These are phyloP conservation scores for Phylloscopus trochiloides DNA, from an alignment of 2,113 vertebrate genomes.

Conservation along the genomic window DNA sequence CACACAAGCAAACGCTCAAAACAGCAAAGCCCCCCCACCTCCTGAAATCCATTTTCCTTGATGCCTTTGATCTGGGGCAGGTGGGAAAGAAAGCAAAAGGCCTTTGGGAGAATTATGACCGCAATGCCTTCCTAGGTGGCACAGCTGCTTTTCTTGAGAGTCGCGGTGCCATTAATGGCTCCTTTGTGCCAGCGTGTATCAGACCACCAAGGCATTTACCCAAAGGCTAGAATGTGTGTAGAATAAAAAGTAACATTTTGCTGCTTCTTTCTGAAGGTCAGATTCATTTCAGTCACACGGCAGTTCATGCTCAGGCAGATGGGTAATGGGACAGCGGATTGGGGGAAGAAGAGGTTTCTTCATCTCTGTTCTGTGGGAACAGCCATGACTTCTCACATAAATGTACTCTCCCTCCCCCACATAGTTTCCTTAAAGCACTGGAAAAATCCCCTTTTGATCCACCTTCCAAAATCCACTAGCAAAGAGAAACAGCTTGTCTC, in stretches of 20 bases:
- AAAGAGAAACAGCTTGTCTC: not conserved
- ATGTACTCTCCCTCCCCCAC: rapidly evolving
- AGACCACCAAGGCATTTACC: slow-evolving; percentile 37
- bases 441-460: not conserved
- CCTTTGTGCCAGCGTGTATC: not conserved
- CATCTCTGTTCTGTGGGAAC: not conserved
- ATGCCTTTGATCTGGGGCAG: slow-evolving; percentile 56
- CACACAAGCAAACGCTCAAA: not conserved
- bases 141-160: not conserved
- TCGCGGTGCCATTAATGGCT: not conserved
- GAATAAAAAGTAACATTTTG: slow-evolving; percentile 30
- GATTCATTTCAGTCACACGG: not conserved
- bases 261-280: slow-evolving; percentile 1
- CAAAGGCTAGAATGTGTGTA: not conserved
- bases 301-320: not conserved
- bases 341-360: not conserved
- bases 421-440: not conserved
- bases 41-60: slow-evolving; percentile 27
- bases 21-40: slow-evolving; percentile 5
- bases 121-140: not conserved
- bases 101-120: not conserved
- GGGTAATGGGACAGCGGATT: not conserved
- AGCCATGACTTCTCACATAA: not conserved
- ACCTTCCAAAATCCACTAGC: not conserved
- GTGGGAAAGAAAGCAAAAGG: slow-evolving; percentile 51